Conservation (phyloP, 1,140 invertebrate species). For the Micrasema minimum region DNA sequence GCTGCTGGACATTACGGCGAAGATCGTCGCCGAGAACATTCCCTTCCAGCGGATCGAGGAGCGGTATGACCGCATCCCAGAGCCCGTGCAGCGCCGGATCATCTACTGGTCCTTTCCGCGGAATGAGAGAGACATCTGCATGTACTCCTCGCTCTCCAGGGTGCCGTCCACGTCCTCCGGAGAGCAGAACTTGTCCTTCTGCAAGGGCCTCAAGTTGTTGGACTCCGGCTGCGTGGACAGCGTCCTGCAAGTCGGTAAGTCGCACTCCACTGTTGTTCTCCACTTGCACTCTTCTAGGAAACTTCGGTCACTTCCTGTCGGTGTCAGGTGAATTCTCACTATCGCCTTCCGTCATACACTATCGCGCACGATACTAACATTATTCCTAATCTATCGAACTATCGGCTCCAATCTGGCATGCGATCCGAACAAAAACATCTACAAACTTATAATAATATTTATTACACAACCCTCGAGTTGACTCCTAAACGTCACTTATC, state of each 20-base stretch:
- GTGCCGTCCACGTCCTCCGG: slow-evolving; percentile 62
- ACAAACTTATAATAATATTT: background rate
- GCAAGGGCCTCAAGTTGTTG: slow-evolving; percentile 84
- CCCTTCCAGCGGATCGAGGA: slow-evolving; percentile 89
- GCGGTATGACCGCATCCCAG: slow-evolving; percentile 85
- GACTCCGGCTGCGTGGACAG: slow-evolving; percentile 83
- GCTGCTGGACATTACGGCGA: slow-evolving; percentile 83
- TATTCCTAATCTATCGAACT: too few relatives aligned
- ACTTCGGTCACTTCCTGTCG: slow-evolving; percentile 8
- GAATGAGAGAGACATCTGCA: slow-evolving; percentile 87
- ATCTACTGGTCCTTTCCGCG: slow-evolving; percentile 91
- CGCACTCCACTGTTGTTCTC: background rate
- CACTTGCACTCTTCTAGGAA: background rate
- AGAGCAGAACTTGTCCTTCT: slow-evolving; percentile 85
- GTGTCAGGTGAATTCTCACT: background rate
- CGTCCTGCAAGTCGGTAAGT: slow-evolving; percentile 91
- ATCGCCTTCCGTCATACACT: too few relatives aligned
- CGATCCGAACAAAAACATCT: background rate
- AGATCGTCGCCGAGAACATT: slow-evolving; percentile 84
- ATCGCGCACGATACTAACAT: too few relatives aligned
- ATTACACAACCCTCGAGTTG: too few relatives aligned
- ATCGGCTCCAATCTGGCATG: background rate
- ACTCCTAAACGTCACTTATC: too few relatives aligned
- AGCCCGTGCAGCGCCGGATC: slow-evolving; percentile 86
- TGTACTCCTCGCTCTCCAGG: slow-evolving; percentile 85